Base-by-base conservation (phyloP, 1,140 invertebrate species). In the Papilio polytes region DNA sequence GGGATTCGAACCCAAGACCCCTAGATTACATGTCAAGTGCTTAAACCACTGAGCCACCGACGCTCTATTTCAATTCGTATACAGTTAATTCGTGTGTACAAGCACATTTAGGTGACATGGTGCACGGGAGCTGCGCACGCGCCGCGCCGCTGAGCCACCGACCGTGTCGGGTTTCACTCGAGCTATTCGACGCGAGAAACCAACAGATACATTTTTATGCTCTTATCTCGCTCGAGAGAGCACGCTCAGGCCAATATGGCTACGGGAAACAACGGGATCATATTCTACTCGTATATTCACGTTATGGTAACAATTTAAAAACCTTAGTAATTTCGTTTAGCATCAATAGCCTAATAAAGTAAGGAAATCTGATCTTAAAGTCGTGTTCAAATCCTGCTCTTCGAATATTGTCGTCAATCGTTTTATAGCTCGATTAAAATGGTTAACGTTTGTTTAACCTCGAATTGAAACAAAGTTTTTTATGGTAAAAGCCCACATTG, bases 161-260 rank as follows among this genome's bases (percentile, higher is more conserved):
- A 93, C 84, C 92, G 91, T 94, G 85, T 79, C 81, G 88, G 91
- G 90, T 94, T 94, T 94, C 91, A 94, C 92, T 92, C 86, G 86
- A 94, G 91, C 86, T 94, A 94, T 94, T 93, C 87, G 89, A 83
- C 46, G 81, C 86, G 90, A 93, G 92, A 94, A 92, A 85, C 85
- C 85, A 80, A 81, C 85, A 81, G 76, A 83, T 86, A 92, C 92
- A 94, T 94, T 92, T 90, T 94, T 91, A 91, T 86, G 86, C 89
- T 83, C 87, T 84, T 85, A 89, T 89, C 88, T 87, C 88, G 88
- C 89, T 86, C 83, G 85, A 89, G 86, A 91, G 87, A 88, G 80
- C 87, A 89, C 84, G 86, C 83, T 74, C 44, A n/a, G 3, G 10
- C 46, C 15, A 74, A 74, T 51, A 46, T 66, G 26, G 22, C 26